Conservation (phyloP, 1,140 invertebrate genomes). For the Saccostrea echinata region DNA sequence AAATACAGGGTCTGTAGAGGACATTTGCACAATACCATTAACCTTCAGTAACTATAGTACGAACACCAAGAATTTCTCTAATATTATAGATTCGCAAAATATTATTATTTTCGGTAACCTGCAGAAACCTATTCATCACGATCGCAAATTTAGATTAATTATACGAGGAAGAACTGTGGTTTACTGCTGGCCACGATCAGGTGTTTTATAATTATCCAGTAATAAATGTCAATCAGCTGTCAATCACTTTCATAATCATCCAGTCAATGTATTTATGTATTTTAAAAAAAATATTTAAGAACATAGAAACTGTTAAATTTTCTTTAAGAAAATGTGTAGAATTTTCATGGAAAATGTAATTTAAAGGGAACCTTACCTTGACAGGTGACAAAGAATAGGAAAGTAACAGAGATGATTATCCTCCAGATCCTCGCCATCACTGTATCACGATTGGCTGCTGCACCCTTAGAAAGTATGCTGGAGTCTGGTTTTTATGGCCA, state of each 20-base stretch:
- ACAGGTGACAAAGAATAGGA: background rate
- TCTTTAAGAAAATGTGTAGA: background rate
- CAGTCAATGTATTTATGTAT: background rate
- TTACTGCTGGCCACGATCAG: background rate
- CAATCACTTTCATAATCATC: conserved; percentile 21
- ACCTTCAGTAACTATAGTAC: background rate
- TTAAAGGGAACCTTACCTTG: background rate
- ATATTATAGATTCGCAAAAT: background rate
- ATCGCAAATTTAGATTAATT: background rate
- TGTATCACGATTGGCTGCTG: background rate
- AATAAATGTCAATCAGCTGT: conserved; percentile 29
- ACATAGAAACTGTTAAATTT: background rate
- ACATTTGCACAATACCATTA: background rate
- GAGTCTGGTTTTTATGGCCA: background rate
- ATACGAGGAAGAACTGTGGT: background rate
- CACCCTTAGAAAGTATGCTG: background rate
- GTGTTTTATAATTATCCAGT: background rate
- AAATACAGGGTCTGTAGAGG: conserved; percentile 3
- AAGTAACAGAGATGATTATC: background rate
- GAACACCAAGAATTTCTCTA: background rate
- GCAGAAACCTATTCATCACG: conserved; percentile 7
- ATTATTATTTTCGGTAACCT: background rate
- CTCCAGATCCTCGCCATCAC: background rate
- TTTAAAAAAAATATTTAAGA: background rate
- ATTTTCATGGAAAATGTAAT: background rate